These are phyloP conservation scores for Siniperca knerii DNA, from an alignment of 2,113 vertebrate genomes.

Conservation along the genomic window DNA sequence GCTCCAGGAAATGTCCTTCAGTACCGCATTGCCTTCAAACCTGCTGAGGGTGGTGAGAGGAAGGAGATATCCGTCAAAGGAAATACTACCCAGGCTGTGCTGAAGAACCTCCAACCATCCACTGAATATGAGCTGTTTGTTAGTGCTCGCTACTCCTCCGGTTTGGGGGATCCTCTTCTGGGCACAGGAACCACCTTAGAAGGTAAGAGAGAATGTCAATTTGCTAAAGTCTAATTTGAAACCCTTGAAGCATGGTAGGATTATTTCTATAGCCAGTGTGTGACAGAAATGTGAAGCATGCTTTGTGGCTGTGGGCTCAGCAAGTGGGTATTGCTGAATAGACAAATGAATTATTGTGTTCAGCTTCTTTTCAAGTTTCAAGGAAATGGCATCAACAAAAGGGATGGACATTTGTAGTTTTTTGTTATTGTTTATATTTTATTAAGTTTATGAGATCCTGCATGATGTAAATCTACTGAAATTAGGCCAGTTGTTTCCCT, in stretches of 20 bases:
- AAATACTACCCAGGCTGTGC: constrained; percentile 84
- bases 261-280: constrained; percentile 14
- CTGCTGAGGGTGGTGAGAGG: constrained; percentile 88
- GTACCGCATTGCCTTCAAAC: constrained; percentile 91
- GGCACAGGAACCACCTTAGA: constrained; percentile 94
- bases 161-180: constrained; percentile 90
- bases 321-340: constrained; percentile 7
- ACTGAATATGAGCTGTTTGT: constrained; percentile 93
- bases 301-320: constrained; percentile 22
- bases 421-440: neutral
- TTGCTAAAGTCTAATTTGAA: constrained; percentile 12
- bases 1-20: constrained; percentile 94
- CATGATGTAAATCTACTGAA: neutral
- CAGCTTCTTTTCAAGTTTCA: constrained; percentile 12
- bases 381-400: neutral
- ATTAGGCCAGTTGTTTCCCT: neutral
- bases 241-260: neutral
- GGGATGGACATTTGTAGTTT: neutral
- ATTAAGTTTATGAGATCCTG: neutral
- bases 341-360: constrained; percentile 6
- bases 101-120: constrained; percentile 88
- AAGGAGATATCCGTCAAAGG: constrained; percentile 90
- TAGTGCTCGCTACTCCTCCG: constrained; percentile 91
- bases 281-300: constrained; percentile 34
- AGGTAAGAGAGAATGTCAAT: constrained; percentile 85